Evolutionary conservation across 2,888 invertebrate genomes (phyloP).

Genomic region (Drosophila infuscata): DNA sequence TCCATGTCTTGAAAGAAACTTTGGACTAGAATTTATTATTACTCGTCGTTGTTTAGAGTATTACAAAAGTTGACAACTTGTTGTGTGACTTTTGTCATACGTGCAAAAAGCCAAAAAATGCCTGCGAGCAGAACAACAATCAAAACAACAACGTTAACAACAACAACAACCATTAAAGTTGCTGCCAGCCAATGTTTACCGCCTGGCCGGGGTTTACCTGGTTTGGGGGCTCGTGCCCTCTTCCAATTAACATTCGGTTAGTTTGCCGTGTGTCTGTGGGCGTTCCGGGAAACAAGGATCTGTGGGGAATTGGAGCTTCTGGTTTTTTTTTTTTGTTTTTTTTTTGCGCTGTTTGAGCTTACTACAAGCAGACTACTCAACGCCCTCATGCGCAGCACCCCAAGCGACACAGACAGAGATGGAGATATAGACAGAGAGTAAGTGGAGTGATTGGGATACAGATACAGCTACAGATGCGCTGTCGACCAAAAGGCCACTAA

Average conservation of each 20-base stretch:
- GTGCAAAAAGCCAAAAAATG: conserved; percentile 22
- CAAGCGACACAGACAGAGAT: not conserved
- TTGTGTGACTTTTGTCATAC: conserved; percentile 37
- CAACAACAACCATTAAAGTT: conserved; percentile 24
- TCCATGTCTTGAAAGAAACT: not conserved
- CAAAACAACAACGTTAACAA: conserved; percentile 13
- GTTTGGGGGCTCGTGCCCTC: not conserved
- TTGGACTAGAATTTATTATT: not conserved
- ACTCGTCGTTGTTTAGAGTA: conserved; percentile 22
- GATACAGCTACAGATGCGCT: conserved; percentile 18
- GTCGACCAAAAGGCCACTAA: conserved; percentile 61
- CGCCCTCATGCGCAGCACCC: not conserved
- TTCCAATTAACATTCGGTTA: conserved; percentile 37
- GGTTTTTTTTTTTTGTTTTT: not conserved
- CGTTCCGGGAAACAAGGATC: not conserved
- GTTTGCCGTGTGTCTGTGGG: conserved; percentile 11
- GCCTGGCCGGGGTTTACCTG: conserved; percentile 18
- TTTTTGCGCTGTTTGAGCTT: not conserved
- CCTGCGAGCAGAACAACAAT: conserved; percentile 21
- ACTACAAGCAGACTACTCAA: conserved; percentile 10
- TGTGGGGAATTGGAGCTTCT: not conserved
- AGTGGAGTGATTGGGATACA: not conserved
- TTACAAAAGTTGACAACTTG: conserved; percentile 14
- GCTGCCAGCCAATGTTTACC: conserved; percentile 37
- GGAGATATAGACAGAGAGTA: not conserved